Evolutionary conservation across 2,888 invertebrate species (phyloP).

Genomic region (Syrphus vitripennis): DNA sequence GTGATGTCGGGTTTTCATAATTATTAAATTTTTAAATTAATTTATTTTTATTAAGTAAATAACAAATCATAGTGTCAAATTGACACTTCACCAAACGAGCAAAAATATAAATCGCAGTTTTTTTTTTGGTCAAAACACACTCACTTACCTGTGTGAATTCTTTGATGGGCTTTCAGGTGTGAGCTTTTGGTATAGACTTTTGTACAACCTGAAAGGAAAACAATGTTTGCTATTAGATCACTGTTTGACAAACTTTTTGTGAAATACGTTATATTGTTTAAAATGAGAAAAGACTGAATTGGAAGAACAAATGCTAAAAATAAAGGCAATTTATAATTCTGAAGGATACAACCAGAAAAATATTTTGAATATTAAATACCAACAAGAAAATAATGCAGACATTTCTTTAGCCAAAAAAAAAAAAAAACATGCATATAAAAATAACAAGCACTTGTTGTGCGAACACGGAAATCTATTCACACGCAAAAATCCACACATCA

Average conservation of each 20-base stretch:
- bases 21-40: conserved; percentile 56
- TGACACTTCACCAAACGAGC: not conserved
- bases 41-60: conserved; percentile 30
- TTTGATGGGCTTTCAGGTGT: conserved; percentile 97
- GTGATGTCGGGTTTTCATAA: conserved; percentile 30
- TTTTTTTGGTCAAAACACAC: not conserved
- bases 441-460: conserved; percentile 21
- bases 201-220: conserved; percentile 90
- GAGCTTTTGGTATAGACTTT: conserved; percentile 99
- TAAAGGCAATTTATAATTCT: too few species aligned
- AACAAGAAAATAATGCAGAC: not conserved
- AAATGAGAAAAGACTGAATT: too few species aligned
- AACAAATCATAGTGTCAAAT: conserved; percentile 16
- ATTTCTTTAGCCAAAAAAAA: conserved; percentile 32
- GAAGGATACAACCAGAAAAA: not conserved
- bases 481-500: conserved; percentile 39
- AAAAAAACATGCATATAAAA: conserved; percentile 40
- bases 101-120: not conserved
- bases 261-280: too few species aligned
- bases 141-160: conserved; percentile 96
- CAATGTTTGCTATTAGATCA: not conserved
- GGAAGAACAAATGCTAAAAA: too few species aligned
- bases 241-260: too few species aligned
- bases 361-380: conserved; percentile 19
- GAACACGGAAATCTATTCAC: conserved; percentile 58